Evolutionary conservation across 1,140 invertebrate genomes (phyloP).

Genomic region (Drosophila bocki): DNA sequence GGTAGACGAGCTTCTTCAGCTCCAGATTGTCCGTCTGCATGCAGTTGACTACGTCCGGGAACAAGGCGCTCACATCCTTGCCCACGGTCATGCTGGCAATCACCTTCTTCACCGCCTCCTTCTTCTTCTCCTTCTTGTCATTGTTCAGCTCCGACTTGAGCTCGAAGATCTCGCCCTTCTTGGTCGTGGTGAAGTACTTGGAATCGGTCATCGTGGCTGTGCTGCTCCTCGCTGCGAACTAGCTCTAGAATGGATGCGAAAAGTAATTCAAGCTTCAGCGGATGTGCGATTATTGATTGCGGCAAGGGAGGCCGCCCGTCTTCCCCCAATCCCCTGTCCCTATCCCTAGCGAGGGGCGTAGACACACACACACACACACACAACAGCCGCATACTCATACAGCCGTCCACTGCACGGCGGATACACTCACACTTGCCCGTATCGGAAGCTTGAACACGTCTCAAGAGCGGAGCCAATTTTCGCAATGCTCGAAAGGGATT

Average conservation of each 20-base stretch:
- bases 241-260: constrained; percentile 5
- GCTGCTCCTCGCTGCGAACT: constrained; percentile 31
- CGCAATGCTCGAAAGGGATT: background rate
- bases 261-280: background rate
- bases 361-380: constrained; percentile 7
- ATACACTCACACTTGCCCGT: constrained; percentile 25
- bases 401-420: constrained; percentile 6
- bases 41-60: constrained; percentile 99
- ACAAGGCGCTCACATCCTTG: constrained; percentile 97
- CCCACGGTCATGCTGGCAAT: constrained; percentile 99
- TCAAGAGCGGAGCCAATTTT: background rate
- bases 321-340: background rate
- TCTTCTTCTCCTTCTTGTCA: constrained; percentile 99
- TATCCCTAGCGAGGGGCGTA: constrained; percentile 28
- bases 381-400: constrained; percentile 18
- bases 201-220: constrained; percentile 96
- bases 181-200: constrained; percentile 99
- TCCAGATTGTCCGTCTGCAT: constrained; percentile 99
- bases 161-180: constrained; percentile 99
- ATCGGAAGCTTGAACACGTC: constrained; percentile 49
- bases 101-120: constrained; percentile 99
- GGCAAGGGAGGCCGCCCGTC: background rate
- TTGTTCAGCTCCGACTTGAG: constrained; percentile 99
- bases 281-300: constrained; percentile 38
- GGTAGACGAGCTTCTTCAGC: constrained; percentile 99